Evolutionary conservation across 2,797 vertebrate genomes (phyloP), one percentile per base, ranked within the genome.

Genomic region (Aselliscus stoliczkanus): DNA sequence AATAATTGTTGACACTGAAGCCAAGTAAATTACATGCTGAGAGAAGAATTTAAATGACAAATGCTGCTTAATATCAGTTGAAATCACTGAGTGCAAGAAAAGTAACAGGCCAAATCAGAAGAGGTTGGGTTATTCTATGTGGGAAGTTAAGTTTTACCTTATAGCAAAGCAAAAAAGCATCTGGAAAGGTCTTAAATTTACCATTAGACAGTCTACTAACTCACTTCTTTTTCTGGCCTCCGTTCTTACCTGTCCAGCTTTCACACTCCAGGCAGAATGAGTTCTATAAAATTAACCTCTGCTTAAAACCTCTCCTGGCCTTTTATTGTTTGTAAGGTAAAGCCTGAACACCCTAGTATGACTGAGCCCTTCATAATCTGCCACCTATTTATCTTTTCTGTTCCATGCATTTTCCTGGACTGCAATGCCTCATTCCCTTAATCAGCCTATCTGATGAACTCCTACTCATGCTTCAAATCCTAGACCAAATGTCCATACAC

Each of bases 31-130:
- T 83, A 93, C 67, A 75, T 70, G 64, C 44, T 73, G 81, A 90
- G 77, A 95, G 84, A 84, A 83, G 79, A 91, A 88, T 95, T 93
- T 95, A 94, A 91, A 82, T 96, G 77, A 85, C 64, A 93, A 90
- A 88, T 81, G 73, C 14, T 84, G 37, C 44, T 82, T 94, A 90
- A 50, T 72, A 73, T 87, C 31, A 23, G 29, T 37, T 82, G 73
- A 90, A 67, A 93, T 88, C 58, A 79, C 69, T 75, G 84, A 80
- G 39, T 65, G 2, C 23, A 84, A 37, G 62, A 60, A 84, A 93
- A 73, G 39, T 90, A 50, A 77, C 37, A 87, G 72, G 11, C n/a
- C 27, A 47, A 56, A 92, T 64, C 60, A 58, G 69, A 95, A 65
- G 39, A 81, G 87, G n/a, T 69, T 84, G 86, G 69, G 39, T 89